These are phyloP conservation scores for Polymixis lichenea DNA, from an alignment of 2,888 invertebrate species.

Conservation along the genomic window DNA sequence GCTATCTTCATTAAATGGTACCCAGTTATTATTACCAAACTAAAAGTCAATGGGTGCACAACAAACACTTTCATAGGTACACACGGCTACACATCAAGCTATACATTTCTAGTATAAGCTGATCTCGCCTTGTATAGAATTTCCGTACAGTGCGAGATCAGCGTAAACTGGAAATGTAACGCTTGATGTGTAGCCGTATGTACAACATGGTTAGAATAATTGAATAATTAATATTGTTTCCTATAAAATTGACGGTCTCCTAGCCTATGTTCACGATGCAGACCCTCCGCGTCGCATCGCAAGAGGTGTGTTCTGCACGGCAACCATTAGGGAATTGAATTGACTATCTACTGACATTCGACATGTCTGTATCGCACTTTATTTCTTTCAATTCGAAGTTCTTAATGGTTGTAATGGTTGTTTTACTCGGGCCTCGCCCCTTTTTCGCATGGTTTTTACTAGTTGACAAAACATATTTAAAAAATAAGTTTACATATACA, in stretches of 20 bases:
- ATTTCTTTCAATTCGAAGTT: neutral
- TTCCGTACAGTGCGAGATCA: too few species aligned
- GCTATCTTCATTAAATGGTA: neutral
- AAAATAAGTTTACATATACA: too few species aligned
- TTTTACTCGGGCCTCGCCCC: neutral
- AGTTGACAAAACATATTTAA: neutral
- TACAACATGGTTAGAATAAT: neutral
- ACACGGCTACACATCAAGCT: too few species aligned
- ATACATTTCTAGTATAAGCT: too few species aligned
- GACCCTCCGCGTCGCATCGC: slow-evolving; percentile 21
- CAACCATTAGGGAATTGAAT: slow-evolving; percentile 64
- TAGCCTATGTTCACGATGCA: slow-evolving; percentile 43
- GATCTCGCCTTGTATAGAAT: too few species aligned
- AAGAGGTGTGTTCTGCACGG: slow-evolving; percentile 59
- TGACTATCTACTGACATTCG: slow-evolving; percentile 18
- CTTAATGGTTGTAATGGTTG: neutral
- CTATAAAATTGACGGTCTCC: slow-evolving; percentile 29
- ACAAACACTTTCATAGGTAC: neutral
- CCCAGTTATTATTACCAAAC: neutral
- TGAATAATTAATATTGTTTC: neutral
- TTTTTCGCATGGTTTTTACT: neutral
- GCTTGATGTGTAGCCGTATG: too few species aligned
- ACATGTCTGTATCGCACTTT: slow-evolving; percentile 9
- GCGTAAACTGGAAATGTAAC: too few species aligned
- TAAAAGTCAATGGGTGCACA: neutral